Evolutionary conservation across 2,888 invertebrate genomes (phyloP), one percentile per base, ranked within the genome.

Genomic region (Cerceris rybyensis): DNA sequence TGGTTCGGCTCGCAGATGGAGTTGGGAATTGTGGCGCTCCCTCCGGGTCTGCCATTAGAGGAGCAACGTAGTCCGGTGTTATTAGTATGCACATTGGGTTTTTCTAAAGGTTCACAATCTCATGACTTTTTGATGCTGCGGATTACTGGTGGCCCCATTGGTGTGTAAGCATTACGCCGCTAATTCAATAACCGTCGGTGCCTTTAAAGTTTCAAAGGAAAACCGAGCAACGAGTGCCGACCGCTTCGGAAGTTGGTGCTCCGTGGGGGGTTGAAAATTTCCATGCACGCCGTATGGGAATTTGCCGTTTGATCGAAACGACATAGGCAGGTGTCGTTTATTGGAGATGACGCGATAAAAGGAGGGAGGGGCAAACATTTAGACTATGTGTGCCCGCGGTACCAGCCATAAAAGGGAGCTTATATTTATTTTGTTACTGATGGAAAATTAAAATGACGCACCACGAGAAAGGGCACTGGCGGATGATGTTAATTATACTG

Each of bases 1-100:
- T 79, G 86, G 87, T 84, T 82, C 78, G 79, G 80, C 76, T 83
- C 81, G 75, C 79, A 83, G 80, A 88, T 87, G 88, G 88, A 87
- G 75, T 71, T 77, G 85, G 81, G 85, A 88, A 80, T 87, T 87
- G 85, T 58, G 83, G 83, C 74, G 70, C 71, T 81, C 80, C 86
- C 87, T 61, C 16, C 68, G 87, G 86, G 81, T 84, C 79, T 69
- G 77, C 82, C 85, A 86, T 88, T 86, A 87, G 81, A 76, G 78
- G 49, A 78, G 58, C 72, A 79, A 60, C 75, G 65, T 78, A 82
- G 72, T 73, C 81, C 80, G 60, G 75, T 72, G 75, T 81, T 87
- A 85, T 86, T 84, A 83, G 81, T 82, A 85, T 84, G 80, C 66
- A 70, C 69, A 78, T 78, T 75, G 78, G 64, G 65, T 82, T 83